These are phyloP conservation scores for Taurulus bubalis DNA, from an alignment of 2,113 vertebrate species.

Conservation along the genomic window DNA sequence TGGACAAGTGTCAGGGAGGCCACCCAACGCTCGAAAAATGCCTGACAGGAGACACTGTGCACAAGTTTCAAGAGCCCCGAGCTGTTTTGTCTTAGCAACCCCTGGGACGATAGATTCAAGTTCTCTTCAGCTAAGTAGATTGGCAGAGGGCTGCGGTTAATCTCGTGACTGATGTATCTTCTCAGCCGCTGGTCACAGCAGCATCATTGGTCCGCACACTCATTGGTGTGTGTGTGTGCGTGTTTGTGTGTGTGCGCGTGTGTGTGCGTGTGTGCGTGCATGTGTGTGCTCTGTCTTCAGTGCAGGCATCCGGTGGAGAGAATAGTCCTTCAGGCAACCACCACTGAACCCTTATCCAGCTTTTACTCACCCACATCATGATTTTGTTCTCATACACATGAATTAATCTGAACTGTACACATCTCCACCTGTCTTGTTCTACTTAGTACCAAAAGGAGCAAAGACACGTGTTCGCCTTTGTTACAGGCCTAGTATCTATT, in stretches of 20 bases:
- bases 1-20: slow-evolving; percentile 63
- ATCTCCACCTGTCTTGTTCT: slow-evolving; percentile 54
- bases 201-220: slow-evolving; percentile 9
- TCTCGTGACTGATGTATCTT: slow-evolving; percentile 60
- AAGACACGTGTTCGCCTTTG: slow-evolving; percentile 63
- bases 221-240: too few species aligned
- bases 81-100: slow-evolving; percentile 62
- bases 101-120: slow-evolving; percentile 53
- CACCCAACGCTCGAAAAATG: slow-evolving; percentile 28
- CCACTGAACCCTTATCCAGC: slow-evolving; percentile 22
- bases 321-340: slow-evolving; percentile 23
- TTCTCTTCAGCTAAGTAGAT: slow-evolving; percentile 63
- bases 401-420: slow-evolving; percentile 45
- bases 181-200: slow-evolving; percentile 41
- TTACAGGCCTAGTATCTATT: slow-evolving; percentile 63
- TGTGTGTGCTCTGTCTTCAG: not conserved
- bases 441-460: slow-evolving; percentile 51
- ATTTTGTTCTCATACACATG: slow-evolving; percentile 39
- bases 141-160: slow-evolving; percentile 58
- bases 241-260: not conserved
- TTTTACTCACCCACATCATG: slow-evolving; percentile 28
- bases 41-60: slow-evolving; percentile 54
- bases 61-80: slow-evolving; percentile 56
- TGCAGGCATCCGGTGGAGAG: not conserved
- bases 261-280: slow-evolving; percentile 3